Evolutionary conservation across 2,113 vertebrate genomes (phyloP).

Genomic region (Aphyosemion australe): DNA sequence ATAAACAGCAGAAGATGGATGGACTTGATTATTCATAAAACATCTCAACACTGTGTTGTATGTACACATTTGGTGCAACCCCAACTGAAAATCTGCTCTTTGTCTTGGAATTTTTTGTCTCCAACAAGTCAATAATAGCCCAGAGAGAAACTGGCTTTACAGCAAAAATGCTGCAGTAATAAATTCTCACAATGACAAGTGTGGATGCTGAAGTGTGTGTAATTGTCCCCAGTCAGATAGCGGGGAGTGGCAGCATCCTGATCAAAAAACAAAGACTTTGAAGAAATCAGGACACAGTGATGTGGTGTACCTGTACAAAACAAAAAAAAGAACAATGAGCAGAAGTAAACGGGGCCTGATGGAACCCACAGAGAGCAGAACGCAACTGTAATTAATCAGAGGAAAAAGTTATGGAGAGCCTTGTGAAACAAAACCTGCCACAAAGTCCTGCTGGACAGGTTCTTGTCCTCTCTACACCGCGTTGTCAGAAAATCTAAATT

Average conservation of each 20-base stretch:
- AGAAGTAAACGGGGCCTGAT: neutral
- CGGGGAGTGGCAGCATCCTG: conserved; percentile 16
- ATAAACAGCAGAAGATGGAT: too few species aligned
- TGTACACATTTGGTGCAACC: too few species aligned
- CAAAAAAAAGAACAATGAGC: neutral
- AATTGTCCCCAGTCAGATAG: conserved; percentile 11
- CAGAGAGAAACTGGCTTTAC: too few species aligned
- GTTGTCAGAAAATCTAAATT: conserved; percentile 31
- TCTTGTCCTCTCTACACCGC: conserved; percentile 3
- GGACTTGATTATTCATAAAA: too few species aligned
- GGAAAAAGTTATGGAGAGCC: neutral
- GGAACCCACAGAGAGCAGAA: neutral
- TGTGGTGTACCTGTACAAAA: neutral
- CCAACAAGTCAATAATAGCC: too few species aligned
- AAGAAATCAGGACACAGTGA: conserved; percentile 10
- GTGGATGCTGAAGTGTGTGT: neutral
- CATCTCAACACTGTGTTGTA: too few species aligned
- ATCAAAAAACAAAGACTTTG: conserved; percentile 3
- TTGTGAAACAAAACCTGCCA: neutral
- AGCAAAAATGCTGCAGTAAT: conserved; percentile 3
- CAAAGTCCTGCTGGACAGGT: conserved; percentile 15
- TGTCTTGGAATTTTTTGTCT: too few species aligned
- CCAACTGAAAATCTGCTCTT: too few species aligned
- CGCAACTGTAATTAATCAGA: neutral
- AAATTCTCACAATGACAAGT: conserved; percentile 18